These are phyloP conservation scores for Psophia crepitans DNA, from an alignment of 2,113 vertebrate genomes.

Conservation along the genomic window DNA sequence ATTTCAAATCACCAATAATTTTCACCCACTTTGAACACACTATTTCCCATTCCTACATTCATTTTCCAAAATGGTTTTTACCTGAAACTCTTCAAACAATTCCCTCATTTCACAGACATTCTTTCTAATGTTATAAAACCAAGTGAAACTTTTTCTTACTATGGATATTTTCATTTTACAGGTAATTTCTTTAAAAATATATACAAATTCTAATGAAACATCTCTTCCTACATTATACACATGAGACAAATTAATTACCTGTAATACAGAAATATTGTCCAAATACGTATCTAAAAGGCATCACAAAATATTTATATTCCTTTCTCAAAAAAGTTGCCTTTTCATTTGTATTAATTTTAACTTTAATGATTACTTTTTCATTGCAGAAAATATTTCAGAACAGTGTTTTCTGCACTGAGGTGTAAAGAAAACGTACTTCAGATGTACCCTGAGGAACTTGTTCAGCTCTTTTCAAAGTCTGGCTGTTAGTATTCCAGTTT, in stretches of 20 bases:
- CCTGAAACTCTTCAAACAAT: neutral
- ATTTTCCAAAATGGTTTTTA: neutral
- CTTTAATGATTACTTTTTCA: neutral
- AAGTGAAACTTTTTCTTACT: neutral
- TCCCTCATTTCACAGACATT: neutral
- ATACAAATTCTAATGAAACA: neutral
- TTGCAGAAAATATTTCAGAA: neutral
- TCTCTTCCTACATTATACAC: neutral
- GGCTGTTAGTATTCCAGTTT: neutral
- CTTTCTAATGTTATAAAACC: neutral
- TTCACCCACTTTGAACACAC: neutral
- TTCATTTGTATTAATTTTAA: neutral
- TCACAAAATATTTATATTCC: neutral
- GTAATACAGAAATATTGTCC: neutral
- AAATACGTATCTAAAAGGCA: neutral
- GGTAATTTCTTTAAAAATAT: neutral
- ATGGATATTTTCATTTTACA: neutral
- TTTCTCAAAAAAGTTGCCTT: neutral
- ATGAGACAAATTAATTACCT: neutral
- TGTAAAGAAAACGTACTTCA: neutral
- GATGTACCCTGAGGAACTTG: neutral
- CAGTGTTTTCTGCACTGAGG: neutral
- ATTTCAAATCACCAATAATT: constrained; percentile 4
- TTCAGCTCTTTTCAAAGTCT: neutral
- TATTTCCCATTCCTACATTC: neutral